Base-by-base conservation (phyloP, 2,888 invertebrate species). In the Loripinus fragilis region DNA sequence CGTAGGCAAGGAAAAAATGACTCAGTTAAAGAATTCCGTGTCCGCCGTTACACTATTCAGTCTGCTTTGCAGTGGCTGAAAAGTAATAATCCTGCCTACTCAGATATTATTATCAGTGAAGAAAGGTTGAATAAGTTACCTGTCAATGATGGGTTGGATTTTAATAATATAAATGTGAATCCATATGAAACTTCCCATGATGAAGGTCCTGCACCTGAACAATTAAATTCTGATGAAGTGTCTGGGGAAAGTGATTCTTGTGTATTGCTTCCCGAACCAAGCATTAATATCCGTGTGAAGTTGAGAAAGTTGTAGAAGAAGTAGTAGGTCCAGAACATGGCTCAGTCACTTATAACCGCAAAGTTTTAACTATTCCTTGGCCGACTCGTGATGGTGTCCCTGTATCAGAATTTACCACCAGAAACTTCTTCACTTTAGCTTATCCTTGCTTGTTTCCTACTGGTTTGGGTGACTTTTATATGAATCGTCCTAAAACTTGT, bases 41-140 rank as follows among this genome's bases (percentile, higher is more conserved):
- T 83, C 20, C 71, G 75, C 3, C 38, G 85, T 15, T 65, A 42
- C 17, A 80, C 0, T 71, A 70, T 85, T 55, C 45, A 85, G 73
- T 5, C 25, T 28, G 79, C 77, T 23, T 45, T 85, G n/a, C 12
- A n/a, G 8, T 85, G 85, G 85, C 55, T 85, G n/a, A 64, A 80
- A 64, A n/a, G 48, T 65, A 76, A 83, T 48, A 79, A 84, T 70
- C 75, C 81, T 35, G 77, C 76, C 25, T 85, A 81, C 50, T 33
- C 30, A 23, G 84, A 79, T 25, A 81, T 83, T 12, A 73, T 42
- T 23, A n/a, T n/a, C n/a, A n/a, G n/a, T n/a, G n/a, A n/a, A n/a
- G n/a, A n/a, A n/a, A n/a, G n/a, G n/a, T n/a, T n/a, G n/a, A n/a
- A n/a, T n/a, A n/a, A n/a, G n/a, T n/a, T n/a, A n/a, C n/a, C n/a